phyloP scores from a whole-genome alignment of 2,888 invertebrate species.

The Saturnia japonica region DNA sequence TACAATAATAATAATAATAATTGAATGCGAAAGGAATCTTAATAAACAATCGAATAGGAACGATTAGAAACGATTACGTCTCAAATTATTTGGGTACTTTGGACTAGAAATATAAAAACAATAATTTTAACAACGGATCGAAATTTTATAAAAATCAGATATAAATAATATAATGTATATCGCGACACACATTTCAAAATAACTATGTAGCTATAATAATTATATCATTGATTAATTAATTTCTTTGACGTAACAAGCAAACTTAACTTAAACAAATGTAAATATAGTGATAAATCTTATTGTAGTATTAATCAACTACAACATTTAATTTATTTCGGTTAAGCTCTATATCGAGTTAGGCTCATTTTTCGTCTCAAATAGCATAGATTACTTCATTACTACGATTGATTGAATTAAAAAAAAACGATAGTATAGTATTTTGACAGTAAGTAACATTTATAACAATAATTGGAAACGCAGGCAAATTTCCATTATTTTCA shows the following conservation, averaged over 20 bases:
- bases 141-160: slow-evolving; percentile 43
- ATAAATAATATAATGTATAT: slow-evolving; percentile 47
- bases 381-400: slow-evolving; percentile 56
- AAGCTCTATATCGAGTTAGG: slow-evolving; percentile 80
- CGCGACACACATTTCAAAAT: slow-evolving; percentile 57
- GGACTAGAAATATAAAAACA: slow-evolving; percentile 73
- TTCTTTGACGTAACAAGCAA: slow-evolving; percentile 74
- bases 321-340: slow-evolving; percentile 73
- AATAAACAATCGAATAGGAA: slow-evolving; percentile 63
- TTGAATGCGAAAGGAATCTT: slow-evolving; percentile 48
- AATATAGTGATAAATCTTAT: slow-evolving; percentile 60
- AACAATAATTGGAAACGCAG: slow-evolving; percentile 46
- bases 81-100: slow-evolving; percentile 68
- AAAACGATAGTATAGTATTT: not conserved
- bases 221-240: slow-evolving; percentile 60
- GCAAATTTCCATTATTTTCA: slow-evolving; percentile 37
- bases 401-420: slow-evolving; percentile 3
- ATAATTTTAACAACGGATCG: slow-evolving; percentile 50
- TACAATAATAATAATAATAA: slow-evolving; percentile 42
- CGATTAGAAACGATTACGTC: slow-evolving; percentile 69
- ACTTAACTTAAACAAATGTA: slow-evolving; percentile 75
- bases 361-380: slow-evolving; percentile 67
- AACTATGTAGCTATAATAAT: slow-evolving; percentile 1
- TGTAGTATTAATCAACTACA: slow-evolving; percentile 71
- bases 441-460: not conserved